A percentile compares a stretch with the other conserved stretches of the same genome.
Conservation (phyloP, 2,113 vertebrate species). For the Plotosus lineatus region DNA sequence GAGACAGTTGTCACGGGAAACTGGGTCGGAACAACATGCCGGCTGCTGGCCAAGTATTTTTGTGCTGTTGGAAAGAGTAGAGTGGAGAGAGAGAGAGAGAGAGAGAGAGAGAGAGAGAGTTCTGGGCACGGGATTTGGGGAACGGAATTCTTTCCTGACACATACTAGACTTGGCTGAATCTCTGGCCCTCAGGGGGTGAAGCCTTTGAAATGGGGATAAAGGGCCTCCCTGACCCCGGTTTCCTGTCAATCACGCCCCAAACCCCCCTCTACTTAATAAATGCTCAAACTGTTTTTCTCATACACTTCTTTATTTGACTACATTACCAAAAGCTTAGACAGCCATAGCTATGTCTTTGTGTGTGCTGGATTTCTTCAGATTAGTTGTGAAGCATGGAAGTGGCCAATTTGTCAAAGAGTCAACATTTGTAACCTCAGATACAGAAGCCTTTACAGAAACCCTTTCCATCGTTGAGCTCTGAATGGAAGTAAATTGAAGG, state of each 20-base stretch:
- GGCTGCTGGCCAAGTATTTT: conserved; percentile 51
- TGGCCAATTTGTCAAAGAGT: conserved; percentile 14
- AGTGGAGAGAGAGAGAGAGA: not conserved
- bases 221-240: conserved; percentile 33
- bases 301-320: not conserved
- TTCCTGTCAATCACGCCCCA: conserved; percentile 22
- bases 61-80: conserved; percentile 29
- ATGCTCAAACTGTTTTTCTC: not conserved
- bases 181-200: conserved; percentile 50
- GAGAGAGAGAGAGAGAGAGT: conserved; percentile 1
- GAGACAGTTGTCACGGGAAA: conserved; percentile 49
- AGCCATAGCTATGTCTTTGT: not conserved
- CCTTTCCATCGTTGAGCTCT: conserved; percentile 34
- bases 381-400: not conserved
- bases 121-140: conserved; percentile 37
- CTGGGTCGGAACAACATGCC: conserved; percentile 50
- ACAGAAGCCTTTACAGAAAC: conserved; percentile 23
- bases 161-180: conserved; percentile 60
- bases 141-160: conserved; percentile 62
- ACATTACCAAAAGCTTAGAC: not conserved
- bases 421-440: conserved; percentile 24
- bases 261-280: conserved; percentile 1
- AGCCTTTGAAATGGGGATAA: conserved; percentile 49
- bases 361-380: not conserved
- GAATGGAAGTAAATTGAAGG: conserved; percentile 58